phyloP scores from a whole-genome alignment of 2,797 vertebrate species.

The Eulemur coronatus region DNA sequence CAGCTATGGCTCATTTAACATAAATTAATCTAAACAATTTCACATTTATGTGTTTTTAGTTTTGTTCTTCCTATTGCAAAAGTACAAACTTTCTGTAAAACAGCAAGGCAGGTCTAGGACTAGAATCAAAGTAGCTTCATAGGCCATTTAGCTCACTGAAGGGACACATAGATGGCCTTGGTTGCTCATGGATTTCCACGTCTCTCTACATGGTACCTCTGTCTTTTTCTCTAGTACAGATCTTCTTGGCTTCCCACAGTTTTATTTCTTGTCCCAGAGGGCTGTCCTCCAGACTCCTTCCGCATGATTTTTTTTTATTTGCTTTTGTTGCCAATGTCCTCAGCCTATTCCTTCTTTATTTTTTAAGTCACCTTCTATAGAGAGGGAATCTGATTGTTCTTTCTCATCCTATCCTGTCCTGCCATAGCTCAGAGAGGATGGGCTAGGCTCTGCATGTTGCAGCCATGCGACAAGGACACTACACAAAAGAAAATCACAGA shows the following conservation, averaged over 20 bases:
- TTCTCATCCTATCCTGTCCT: background rate
- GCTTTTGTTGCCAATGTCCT: background rate
- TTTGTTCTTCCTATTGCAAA: slow-evolving; percentile 11
- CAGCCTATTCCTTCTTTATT: background rate
- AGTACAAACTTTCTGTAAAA: slow-evolving; percentile 19
- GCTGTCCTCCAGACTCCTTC: background rate
- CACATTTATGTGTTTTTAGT: slow-evolving; percentile 36
- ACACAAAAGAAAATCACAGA: background rate
- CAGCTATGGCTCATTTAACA: slow-evolving; percentile 66
- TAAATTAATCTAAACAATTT: slow-evolving; percentile 71
- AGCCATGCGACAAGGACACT: background rate
- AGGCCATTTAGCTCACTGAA: background rate
- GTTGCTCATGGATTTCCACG: background rate
- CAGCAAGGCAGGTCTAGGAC: background rate
- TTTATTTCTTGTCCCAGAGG: background rate
- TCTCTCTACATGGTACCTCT: background rate
- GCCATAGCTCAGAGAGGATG: background rate
- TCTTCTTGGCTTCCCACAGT: background rate
- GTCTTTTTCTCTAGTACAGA: background rate
- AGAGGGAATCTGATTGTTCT: background rate
- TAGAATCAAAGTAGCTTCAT: background rate
- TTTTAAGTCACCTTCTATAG: background rate
- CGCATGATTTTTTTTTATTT: background rate
- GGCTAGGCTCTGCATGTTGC: background rate
- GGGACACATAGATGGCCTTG: background rate